Evolutionary conservation across 2,797 vertebrate species (phyloP).

Genomic region (Lacerta viridis): DNA sequence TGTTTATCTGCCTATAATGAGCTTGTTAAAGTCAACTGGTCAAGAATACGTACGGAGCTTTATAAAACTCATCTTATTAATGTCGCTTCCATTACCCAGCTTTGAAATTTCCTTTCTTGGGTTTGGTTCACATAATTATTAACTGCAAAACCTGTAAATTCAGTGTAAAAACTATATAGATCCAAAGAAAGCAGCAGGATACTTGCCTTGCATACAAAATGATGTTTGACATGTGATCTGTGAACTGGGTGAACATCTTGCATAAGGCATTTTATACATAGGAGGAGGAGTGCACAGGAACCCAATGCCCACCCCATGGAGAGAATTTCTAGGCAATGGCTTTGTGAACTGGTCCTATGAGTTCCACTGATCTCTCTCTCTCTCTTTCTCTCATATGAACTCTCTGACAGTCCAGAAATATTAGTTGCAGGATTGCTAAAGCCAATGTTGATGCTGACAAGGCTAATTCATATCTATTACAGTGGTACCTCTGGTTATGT

Average conservation of each 20-base stretch:
- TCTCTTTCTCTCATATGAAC: neutral
- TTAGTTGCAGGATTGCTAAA: no score
- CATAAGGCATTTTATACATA: neutral
- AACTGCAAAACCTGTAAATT: neutral
- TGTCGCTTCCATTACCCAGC: neutral
- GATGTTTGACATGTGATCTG: neutral
- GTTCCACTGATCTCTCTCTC: neutral
- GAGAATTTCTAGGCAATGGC: neutral
- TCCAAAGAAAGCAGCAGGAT: neutral
- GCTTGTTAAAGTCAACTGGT: neutral
- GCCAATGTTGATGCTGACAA: neutral
- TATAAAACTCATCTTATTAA: neutral
- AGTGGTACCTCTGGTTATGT: no score
- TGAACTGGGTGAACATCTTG: neutral
- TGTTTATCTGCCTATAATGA: constrained; percentile 4
- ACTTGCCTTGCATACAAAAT: neutral
- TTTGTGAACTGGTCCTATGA: neutral
- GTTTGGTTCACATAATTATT: neutral
- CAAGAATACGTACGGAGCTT: neutral
- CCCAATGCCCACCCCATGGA: neutral
- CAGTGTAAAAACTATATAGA: neutral
- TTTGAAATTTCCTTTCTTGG: neutral
- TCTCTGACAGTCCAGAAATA: no score
- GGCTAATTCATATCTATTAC: no score
- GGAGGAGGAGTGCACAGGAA: neutral